Conservation (phyloP, 1,140 invertebrate genomes). For the Drosophila pruinosa region DNA sequence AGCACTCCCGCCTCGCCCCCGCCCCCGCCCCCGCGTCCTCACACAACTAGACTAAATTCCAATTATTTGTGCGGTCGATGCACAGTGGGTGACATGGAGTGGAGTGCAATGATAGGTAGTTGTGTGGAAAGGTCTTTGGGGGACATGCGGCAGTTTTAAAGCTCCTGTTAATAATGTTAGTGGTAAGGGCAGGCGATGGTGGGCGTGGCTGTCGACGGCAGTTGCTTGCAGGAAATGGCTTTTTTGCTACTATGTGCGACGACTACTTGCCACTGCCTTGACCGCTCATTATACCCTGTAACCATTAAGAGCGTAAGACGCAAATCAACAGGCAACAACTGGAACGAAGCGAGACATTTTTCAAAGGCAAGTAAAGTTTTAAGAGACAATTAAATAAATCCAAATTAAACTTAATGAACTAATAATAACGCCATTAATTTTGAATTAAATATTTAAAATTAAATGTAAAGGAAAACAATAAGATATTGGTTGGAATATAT, state of each 20-base stretch:
- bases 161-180: slow-evolving; percentile 13
- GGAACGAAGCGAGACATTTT: no score
- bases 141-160: slow-evolving; percentile 52
- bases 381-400: neutral
- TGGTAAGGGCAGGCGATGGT: neutral
- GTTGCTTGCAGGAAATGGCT: slow-evolving; percentile 76
- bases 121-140: neutral
- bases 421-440: no score
- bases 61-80: slow-evolving; percentile 79
- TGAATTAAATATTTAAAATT: no score
- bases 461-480: no score
- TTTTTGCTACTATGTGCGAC: slow-evolving; percentile 58
- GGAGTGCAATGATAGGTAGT: slow-evolving; percentile 41
- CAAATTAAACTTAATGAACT: no score
- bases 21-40: neutral
- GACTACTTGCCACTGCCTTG: slow-evolving; percentile 26
- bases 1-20: neutral
- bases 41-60: slow-evolving; percentile 72
- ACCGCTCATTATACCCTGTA: slow-evolving; percentile 37
- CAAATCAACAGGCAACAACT: slow-evolving; percentile 10
- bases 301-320: slow-evolving; percentile 3
- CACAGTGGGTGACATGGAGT: slow-evolving; percentile 49
- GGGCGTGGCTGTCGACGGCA: slow-evolving; percentile 56
- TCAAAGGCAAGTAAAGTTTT: neutral
- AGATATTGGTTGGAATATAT: no score